Evolutionary conservation across 2,113 vertebrate genomes (phyloP), one percentile per base, ranked within the genome.

Genomic region (Alaudala cheleensis): DNA sequence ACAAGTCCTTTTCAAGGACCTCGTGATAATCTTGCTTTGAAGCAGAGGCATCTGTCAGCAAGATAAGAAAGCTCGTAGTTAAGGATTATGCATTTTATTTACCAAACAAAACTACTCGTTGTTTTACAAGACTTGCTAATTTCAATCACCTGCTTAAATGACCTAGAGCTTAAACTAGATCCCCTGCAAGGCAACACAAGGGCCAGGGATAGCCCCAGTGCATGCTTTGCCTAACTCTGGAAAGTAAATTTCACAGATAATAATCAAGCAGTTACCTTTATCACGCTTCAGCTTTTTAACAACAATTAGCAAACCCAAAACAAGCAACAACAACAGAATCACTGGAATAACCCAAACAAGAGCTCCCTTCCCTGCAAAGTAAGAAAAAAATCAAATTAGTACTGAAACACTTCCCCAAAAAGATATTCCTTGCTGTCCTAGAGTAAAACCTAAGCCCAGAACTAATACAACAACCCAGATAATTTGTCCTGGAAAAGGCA

Each of bases 221-320:
- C n/a, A 18, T 6, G 4, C 22, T 81, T 67, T 72, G 34, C 23
- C 34, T 25, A 40, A 9, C 19, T 74, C n/a, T 29, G 13, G 29
- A 20, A 81, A 78, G 21, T 9, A 56, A 44, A 56, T 62, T 62
- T 90, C 28, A 70, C 20, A 11, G 33, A 42, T 24, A 83, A 28
- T 31, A 70, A 83, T 71, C 29, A 64, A 90, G 66, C 22, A 45
- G 9, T 95, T 97, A 97, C 96, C 96, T 97, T 81, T 93, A 23
- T 6, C 0, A 34, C 26, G 3, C 19, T 54, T 96, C 44, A 58
- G 34, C 34, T 39, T 92, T 77, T 15, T 90, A 74, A 29, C 5
- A n/a, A 22, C 1, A 2, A 57, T 3, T 7, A 93, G 26, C 33
- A 69, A 16, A 60, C 5, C 1, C 53, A 5, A 13, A 62, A 0